phyloP scores from a whole-genome alignment of 2,888 invertebrate species.

The Pammene aurita region DNA sequence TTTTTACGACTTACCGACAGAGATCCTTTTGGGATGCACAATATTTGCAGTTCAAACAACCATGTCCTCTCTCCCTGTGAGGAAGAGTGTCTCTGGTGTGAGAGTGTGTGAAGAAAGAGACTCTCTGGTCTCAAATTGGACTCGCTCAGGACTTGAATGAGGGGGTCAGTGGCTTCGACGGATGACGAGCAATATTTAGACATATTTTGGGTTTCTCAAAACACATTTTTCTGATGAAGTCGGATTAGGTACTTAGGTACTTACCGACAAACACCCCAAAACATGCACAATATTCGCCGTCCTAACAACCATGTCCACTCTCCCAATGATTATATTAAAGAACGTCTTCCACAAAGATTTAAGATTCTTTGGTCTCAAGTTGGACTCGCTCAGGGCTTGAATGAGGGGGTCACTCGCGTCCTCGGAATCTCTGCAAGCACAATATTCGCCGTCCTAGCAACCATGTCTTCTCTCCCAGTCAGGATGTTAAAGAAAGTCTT shows the following conservation, averaged over 20 bases:
- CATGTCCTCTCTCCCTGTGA: no score
- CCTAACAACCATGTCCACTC: conserved; percentile 89
- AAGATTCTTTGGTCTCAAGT: conserved; percentile 74
- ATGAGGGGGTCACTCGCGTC: conserved; percentile 76
- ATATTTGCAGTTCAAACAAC: no score
- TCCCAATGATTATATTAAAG: conserved; percentile 87
- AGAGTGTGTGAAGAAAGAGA: no score
- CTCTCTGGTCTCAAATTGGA: no score
- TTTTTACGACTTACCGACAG: conserved; percentile 89
- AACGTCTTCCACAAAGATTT: conserved; percentile 87
- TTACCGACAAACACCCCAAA: conserved; percentile 94
- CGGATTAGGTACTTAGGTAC: conserved; percentile 79
- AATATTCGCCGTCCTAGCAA: no score
- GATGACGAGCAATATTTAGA: conserved; percentile 80
- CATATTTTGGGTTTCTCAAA: no score
- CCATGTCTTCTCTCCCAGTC: no score
- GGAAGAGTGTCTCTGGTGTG: no score
- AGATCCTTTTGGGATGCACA: conserved; percentile 94
- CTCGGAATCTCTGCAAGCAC: conserved; percentile 93
- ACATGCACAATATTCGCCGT: conserved; percentile 96
- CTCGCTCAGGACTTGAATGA: no score
- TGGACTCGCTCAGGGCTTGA: conserved; percentile 73
- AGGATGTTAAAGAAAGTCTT: no score
- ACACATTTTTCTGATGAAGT: no score
- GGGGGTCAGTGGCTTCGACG: no score